A percentile compares a stretch with the other conserved stretches of the same genome.
Conservation (phyloP, 2,888 invertebrate species). For the Chrysolina haemoptera region DNA sequence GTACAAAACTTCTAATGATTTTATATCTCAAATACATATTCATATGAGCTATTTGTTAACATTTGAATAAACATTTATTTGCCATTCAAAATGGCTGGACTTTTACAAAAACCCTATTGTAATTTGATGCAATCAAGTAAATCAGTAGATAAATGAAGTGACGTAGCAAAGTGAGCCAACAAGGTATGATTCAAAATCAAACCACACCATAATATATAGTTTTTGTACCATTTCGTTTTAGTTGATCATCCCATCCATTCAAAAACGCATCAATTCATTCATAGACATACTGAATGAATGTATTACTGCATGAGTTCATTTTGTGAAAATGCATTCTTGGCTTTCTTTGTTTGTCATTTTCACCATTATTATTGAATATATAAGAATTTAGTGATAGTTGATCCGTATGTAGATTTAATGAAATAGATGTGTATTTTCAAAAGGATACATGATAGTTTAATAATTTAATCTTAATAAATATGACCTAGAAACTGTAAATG, state of each 20-base stretch:
- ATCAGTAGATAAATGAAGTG: slow-evolving; percentile 60
- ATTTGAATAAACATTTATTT: slow-evolving; percentile 54
- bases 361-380: slow-evolving; percentile 69
- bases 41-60: slow-evolving; percentile 55
- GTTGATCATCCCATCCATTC: background rate
- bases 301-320: slow-evolving; percentile 8
- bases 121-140: slow-evolving; percentile 67
- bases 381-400: slow-evolving; percentile 69
- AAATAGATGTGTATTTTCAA: slow-evolving; percentile 67
- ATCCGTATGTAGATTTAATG: slow-evolving; percentile 69
- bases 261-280: background rate
- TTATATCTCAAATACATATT: slow-evolving; percentile 56
- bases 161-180: slow-evolving; percentile 13
- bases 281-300: background rate
- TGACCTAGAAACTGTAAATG: slow-evolving; percentile 60
- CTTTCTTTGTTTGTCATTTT: slow-evolving; percentile 56
- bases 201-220: background rate
- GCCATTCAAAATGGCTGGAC: slow-evolving; percentile 51
- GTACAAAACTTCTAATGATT: slow-evolving; percentile 42
- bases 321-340: slow-evolving; percentile 21
- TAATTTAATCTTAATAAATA: slow-evolving; percentile 63
- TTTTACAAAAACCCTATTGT: slow-evolving; percentile 66
- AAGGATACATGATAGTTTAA: slow-evolving; percentile 66
- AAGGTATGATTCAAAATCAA: slow-evolving; percentile 13
- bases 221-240: background rate